phyloP scores from a whole-genome alignment of 2,113 vertebrate species.

The Xenopus laevis region DNA sequence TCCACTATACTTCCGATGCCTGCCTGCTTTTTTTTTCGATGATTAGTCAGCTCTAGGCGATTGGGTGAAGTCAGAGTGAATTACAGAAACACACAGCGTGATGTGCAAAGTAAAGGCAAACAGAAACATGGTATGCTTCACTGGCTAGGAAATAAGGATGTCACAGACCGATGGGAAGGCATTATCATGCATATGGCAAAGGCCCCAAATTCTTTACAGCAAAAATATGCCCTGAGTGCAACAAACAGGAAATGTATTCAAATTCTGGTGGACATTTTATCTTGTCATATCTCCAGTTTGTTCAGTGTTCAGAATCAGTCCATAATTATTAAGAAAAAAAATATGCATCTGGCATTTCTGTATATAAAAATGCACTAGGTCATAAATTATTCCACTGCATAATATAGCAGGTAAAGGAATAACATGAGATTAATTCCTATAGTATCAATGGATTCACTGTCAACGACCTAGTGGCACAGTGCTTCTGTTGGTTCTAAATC shows the following conservation, averaged over 20 bases:
- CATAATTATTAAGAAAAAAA: neutral
- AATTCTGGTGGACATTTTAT: neutral
- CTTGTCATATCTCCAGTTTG: neutral
- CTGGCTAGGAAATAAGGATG: constrained; percentile 29
- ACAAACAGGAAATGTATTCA: neutral
- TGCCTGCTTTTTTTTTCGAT: constrained; percentile 32
- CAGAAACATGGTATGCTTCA: constrained; percentile 37
- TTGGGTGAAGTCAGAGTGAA: constrained; percentile 41
- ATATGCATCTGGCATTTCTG: too few species aligned
- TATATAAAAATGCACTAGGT: too few species aligned
- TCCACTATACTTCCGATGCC: constrained; percentile 18
- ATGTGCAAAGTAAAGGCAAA: constrained; percentile 43
- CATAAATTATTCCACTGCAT: too few species aligned
- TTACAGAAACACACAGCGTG: constrained; percentile 39
- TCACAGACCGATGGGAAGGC: constrained; percentile 12
- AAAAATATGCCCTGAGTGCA: neutral
- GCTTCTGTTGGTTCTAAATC: neutral
- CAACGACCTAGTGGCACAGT: neutral
- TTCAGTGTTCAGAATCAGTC: too few species aligned
- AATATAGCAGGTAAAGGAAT: neutral
- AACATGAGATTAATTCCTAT: neutral
- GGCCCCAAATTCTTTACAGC: neutral
- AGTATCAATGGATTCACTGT: neutral
- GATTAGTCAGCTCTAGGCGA: constrained; percentile 43
- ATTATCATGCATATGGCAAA: neutral